Conservation (phyloP, 2,113 vertebrate species). For the Ondatra zibethicus region DNA sequence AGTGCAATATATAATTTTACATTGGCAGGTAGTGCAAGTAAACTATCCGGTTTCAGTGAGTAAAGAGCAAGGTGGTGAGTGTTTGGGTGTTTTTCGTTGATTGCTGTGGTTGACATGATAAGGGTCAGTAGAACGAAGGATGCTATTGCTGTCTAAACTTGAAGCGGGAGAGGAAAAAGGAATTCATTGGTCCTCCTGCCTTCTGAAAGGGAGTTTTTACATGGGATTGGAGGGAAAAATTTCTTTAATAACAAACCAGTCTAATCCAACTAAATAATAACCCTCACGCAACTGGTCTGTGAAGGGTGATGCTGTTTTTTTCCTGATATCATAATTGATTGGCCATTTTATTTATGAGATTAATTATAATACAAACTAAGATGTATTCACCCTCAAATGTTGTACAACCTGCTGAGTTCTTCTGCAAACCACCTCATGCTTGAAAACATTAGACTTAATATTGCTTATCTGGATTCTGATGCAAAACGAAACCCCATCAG, state of each 20-base stretch:
- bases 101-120: not conserved
- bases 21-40: not conserved
- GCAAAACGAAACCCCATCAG: not conserved
- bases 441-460: not conserved
- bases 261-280: constrained; percentile 68
- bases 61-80: not conserved
- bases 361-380: not conserved
- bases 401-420: not conserved
- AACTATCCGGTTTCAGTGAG: not conserved
- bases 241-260: constrained; percentile 54
- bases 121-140: not conserved
- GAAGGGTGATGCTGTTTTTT: not conserved
- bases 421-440: not conserved
- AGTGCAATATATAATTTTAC: not conserved
- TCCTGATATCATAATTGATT: not conserved
- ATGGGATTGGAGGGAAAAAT: constrained; percentile 20
- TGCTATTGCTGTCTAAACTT: not conserved
- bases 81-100: not conserved
- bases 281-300: not conserved
- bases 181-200: not conserved
- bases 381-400: not conserved
- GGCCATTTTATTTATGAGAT: not conserved
- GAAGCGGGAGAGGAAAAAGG: not conserved
- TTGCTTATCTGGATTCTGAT: not conserved
- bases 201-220: not conserved